Conservation (phyloP, 2,113 vertebrate genomes). For the Hemiprocne comata region DNA sequence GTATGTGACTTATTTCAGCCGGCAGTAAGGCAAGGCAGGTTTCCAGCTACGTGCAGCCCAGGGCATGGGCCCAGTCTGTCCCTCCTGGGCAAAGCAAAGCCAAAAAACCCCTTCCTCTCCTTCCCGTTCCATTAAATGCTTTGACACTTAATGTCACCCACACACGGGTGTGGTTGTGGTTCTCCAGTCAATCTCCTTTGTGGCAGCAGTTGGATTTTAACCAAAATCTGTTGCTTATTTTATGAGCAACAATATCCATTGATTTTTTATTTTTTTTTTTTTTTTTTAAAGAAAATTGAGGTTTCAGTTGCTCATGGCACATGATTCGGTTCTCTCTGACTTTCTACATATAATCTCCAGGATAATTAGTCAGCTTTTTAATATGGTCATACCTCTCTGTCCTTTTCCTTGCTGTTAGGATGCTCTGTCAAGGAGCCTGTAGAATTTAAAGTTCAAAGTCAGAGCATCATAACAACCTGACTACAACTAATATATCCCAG, state of each 20-base stretch:
- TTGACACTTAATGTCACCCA: neutral
- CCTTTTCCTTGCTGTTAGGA: neutral
- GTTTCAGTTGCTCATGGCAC: constrained; percentile 2
- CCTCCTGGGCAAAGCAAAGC: neutral
- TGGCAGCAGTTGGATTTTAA: neutral
- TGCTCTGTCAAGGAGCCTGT: neutral
- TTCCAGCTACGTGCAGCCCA: neutral
- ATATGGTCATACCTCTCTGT: neutral
- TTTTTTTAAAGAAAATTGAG: neutral
- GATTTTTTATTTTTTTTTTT: no score
- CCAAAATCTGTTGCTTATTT: neutral
- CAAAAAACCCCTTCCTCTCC: neutral
- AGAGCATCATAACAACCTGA: neutral
- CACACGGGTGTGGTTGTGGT: neutral
- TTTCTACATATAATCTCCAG: neutral
- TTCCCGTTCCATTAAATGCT: neutral
- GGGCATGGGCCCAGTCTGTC: neutral
- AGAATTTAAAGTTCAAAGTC: neutral
- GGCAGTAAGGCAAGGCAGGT: neutral
- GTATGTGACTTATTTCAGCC: neutral
- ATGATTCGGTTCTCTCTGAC: neutral
- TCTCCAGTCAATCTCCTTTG: neutral
- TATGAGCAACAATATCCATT: neutral
- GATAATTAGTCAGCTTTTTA: neutral
- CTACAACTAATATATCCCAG: neutral